These are phyloP conservation scores for Trichechus manatus DNA, from an alignment of 2,113 vertebrate genomes.

Conservation along the genomic window DNA sequence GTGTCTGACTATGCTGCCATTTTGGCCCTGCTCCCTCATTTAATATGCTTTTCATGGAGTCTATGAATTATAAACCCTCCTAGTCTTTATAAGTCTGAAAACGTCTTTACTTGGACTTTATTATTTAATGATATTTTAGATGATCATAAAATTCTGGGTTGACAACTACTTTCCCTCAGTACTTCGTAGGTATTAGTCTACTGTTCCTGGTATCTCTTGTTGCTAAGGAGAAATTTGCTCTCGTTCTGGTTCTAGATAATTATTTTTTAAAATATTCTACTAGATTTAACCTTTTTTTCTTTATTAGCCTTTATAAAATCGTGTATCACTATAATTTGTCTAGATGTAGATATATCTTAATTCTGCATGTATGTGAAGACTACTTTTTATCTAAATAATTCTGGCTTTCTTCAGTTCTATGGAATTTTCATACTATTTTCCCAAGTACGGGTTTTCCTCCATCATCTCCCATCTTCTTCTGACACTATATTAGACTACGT, in stretches of 20 bases:
- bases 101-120: background rate
- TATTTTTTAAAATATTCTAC: background rate
- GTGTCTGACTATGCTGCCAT: too few species aligned
- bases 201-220: background rate
- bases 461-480: background rate
- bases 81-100: background rate
- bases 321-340: background rate
- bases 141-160: background rate
- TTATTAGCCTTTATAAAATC: background rate
- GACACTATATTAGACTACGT: background rate
- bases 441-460: background rate
- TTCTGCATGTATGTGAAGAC: background rate
- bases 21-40: too few species aligned
- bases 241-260: background rate
- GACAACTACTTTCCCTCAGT: background rate
- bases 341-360: background rate
- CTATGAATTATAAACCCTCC: background rate
- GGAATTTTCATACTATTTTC: constrained; percentile 20
- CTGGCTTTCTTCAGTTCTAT: background rate
- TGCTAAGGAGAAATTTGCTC: background rate
- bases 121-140: constrained; percentile 22
- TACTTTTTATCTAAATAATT: constrained; percentile 44
- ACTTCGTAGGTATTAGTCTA: background rate
- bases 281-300: constrained; percentile 14
- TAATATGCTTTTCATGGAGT: background rate